Conservation (phyloP, 1,140 invertebrate species). For the Lordiphosa mommai region DNA sequence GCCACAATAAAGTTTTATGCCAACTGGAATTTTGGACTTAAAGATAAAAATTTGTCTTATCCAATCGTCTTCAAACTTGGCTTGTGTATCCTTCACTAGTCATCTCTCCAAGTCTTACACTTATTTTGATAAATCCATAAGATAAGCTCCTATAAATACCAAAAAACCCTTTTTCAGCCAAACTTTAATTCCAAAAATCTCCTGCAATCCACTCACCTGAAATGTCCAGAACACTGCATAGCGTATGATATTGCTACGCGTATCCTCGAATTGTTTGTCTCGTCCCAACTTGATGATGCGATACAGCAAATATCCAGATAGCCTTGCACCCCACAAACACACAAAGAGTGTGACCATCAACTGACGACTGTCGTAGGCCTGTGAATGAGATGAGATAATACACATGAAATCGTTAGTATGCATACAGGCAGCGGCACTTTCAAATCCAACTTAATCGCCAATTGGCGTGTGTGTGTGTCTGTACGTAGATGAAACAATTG, state of each 20-base stretch:
- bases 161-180: no score
- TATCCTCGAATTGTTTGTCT: constrained; percentile 94
- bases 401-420: no score
- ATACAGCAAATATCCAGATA: constrained; percentile 92
- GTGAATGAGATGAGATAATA: not conserved
- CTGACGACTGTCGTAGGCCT: constrained; percentile 92
- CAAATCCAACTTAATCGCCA: constrained; percentile 9
- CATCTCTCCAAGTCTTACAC: no score
- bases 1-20: no score
- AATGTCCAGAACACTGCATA: constrained; percentile 96
- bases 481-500: not conserved
- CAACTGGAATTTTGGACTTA: no score
- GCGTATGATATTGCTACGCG: constrained; percentile 89
- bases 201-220: constrained; percentile 83
- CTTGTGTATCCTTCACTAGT: no score
- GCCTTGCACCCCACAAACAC: constrained; percentile 90
- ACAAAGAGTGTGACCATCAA: constrained; percentile 93
- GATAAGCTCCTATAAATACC: no score
- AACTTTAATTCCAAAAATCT: no score
- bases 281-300: constrained; percentile 93
- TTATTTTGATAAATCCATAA: no score
- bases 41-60: no score
- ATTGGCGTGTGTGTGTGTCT: constrained; percentile 4
- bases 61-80: no score
- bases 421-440: not conserved